phyloP scores from a whole-genome alignment of 2,888 invertebrate species.

The Drosophila mayaguana region DNA sequence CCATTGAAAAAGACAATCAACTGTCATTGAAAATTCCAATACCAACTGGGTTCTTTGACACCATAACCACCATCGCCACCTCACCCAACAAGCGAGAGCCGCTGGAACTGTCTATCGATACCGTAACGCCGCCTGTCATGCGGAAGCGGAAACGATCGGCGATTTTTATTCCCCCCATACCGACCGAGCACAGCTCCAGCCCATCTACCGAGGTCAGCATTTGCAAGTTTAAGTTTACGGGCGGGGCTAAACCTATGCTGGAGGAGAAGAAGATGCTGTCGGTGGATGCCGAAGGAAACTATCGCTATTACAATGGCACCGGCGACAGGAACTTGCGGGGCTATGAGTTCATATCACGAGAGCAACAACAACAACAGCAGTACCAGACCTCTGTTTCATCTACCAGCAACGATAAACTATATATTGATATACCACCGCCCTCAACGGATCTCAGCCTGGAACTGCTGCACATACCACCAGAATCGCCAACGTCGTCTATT shows the following conservation, averaged over 20 bases:
- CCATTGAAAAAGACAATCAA: slow-evolving; percentile 85
- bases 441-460: slow-evolving; percentile 84
- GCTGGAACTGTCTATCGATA: slow-evolving; percentile 48
- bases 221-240: slow-evolving; percentile 97
- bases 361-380: slow-evolving; percentile 86
- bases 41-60: slow-evolving; percentile 76
- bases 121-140: slow-evolving; percentile 57
- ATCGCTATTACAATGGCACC: slow-evolving; percentile 94
- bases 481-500: slow-evolving; percentile 78
- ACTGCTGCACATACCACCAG: slow-evolving; percentile 83
- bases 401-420: slow-evolving; percentile 85
- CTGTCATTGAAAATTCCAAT: slow-evolving; percentile 82
- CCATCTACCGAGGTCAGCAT: slow-evolving; percentile 95
- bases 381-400: slow-evolving; percentile 17
- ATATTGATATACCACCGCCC: slow-evolving; percentile 82
- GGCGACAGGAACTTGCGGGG: slow-evolving; percentile 89
- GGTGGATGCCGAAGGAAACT: slow-evolving; percentile 95
- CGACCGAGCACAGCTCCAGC: slow-evolving; percentile 90
- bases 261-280: slow-evolving; percentile 97
- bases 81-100: slow-evolving; percentile 31
- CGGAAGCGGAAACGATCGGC: slow-evolving; percentile 89
- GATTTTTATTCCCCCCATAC: slow-evolving; percentile 93
- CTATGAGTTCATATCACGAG: slow-evolving; percentile 91
- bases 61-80: slow-evolving; percentile 4
- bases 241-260: slow-evolving; percentile 94